phyloP scores from a whole-genome alignment of 2,797 vertebrate genomes.

The Sparidentex hasta region DNA sequence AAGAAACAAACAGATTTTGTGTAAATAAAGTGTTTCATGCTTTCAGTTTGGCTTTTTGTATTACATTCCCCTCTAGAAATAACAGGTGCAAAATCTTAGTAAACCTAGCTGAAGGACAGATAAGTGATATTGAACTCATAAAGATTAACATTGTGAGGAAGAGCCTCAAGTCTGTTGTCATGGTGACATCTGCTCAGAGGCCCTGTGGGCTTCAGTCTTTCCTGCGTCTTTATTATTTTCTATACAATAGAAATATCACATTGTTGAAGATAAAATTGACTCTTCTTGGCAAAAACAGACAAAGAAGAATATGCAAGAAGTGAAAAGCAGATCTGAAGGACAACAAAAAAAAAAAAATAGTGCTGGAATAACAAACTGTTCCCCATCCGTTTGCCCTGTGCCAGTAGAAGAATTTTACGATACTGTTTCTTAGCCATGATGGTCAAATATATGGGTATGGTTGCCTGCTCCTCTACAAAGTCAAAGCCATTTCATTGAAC shows the following conservation, averaged over 20 bases:
- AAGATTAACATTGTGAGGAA: conserved; percentile 81
- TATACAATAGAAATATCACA: conserved; percentile 88
- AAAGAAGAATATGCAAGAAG: conserved; percentile 75
- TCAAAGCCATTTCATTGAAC: conserved; percentile 78
- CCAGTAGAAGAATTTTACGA: conserved; percentile 71
- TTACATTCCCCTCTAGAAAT: conserved; percentile 82
- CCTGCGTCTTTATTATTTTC: conserved; percentile 84
- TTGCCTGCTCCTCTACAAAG: conserved; percentile 81
- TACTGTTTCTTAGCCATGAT: conserved; percentile 73
- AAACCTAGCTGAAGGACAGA: conserved; percentile 83
- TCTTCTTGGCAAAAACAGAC: conserved; percentile 82
- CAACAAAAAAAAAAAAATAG: conserved; percentile 38
- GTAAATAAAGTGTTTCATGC: conserved; percentile 78
- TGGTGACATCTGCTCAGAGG: conserved; percentile 83
- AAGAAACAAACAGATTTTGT: conserved; percentile 66
- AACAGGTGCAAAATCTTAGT: conserved; percentile 85
- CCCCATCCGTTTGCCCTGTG: conserved; percentile 70
- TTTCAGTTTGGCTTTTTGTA: conserved; percentile 78
- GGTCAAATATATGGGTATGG: conserved; percentile 74
- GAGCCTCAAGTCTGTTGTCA: conserved; percentile 85
- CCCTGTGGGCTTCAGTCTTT: conserved; percentile 79
- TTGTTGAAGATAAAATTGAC: conserved; percentile 83
- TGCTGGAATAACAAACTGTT: conserved; percentile 71
- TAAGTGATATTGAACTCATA: conserved; percentile 82
- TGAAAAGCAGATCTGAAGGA: conserved; percentile 80